Base-by-base conservation (phyloP, 2,797 vertebrate genomes). In the Cryptoprocta ferox region DNA sequence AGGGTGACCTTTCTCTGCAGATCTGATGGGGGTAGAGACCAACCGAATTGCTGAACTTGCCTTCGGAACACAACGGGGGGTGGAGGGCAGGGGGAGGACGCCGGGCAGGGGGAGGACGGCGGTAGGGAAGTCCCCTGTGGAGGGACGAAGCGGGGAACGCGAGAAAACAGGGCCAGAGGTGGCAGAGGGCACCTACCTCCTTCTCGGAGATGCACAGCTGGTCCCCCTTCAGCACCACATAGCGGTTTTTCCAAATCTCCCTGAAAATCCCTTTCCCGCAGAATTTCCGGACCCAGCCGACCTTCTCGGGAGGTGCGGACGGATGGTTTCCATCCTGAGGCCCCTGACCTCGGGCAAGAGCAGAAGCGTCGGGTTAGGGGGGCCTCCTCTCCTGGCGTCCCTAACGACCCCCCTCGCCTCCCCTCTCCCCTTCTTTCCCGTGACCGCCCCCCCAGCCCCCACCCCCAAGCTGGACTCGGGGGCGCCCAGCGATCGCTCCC, bases 231-330 rank as follows among this genome's bases (percentile, higher is more conserved):
- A 99, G 98, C 78, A 99, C 98, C 97, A 99, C 99, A 6, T 99
- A 99, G 96, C 99, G 99, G 98, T 99, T 99, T 98, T 99, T 99
- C 99, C 99, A 99, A 98, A 99, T 99, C 98, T 99, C 99, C 95
- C 99, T 98, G 98, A 99, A 99, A 98, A 99, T 99, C 84, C 99
- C 99, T 98, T 99, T 99, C 61, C 99, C 99, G 89, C 99, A 99
- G 97, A 99, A 99, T 99, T 99, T 99, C 76, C 99, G 99, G 98
- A 99, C 99, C 99, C 99, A 99, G 97, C 99, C 99, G 56, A 99
- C 99, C 98, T 99, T 99, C 89, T 99, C 99, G 0, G 99, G 99
- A 37, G 59, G 80, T 15, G 75, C 59, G 11, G 98, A 97, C 79
- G 98, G 99, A 50, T 98, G 99, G 68, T 93, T 99, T 30, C 98